Evolutionary conservation across 2,888 invertebrate genomes (phyloP).

Genomic region (Rhaphigaster nebulosa): DNA sequence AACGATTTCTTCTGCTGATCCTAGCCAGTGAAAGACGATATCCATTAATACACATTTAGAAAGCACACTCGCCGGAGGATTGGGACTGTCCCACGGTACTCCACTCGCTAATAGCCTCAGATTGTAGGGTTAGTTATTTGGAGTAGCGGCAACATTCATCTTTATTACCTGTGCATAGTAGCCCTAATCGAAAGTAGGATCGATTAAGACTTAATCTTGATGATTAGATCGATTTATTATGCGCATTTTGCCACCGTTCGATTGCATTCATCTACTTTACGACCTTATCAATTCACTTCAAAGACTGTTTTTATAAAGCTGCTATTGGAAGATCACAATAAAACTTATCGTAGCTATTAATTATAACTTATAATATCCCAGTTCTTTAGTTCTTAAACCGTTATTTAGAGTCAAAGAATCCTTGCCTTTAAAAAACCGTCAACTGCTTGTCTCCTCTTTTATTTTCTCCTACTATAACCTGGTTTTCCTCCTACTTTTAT

Average conservation of each 20-base stretch:
- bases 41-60: constrained; percentile 8
- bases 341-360: too few species aligned
- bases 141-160: background rate
- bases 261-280: background rate
- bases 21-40: background rate
- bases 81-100: background rate
- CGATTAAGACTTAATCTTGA: background rate
- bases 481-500: too few species aligned
- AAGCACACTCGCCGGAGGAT: background rate
- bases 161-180: background rate
- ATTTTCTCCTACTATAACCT: too few species aligned
- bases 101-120: background rate
- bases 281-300: background rate
- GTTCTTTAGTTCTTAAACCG: too few species aligned
- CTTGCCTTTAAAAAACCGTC: too few species aligned
- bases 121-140: background rate
- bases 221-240: background rate
- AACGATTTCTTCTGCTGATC: background rate
- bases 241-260: background rate
- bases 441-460: too few species aligned
- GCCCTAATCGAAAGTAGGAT: background rate
- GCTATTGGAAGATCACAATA: too few species aligned
- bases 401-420: too few species aligned
- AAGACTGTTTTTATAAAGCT: background rate
- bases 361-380: too few species aligned